phyloP scores from a whole-genome alignment of 2,113 vertebrate genomes.

The Sylvietta virens region DNA sequence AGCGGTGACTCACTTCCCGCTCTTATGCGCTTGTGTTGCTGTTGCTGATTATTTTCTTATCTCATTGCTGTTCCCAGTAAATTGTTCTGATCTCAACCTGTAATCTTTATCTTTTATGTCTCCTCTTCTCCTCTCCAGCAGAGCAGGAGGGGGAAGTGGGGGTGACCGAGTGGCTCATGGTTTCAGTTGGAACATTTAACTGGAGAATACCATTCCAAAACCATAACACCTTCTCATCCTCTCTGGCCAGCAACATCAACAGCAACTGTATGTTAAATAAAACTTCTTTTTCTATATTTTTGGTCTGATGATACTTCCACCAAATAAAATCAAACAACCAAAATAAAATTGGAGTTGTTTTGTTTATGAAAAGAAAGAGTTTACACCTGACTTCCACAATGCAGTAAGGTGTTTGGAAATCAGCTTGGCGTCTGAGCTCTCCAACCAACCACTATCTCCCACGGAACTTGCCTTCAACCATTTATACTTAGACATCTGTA shows the following conservation, averaged over 20 bases:
- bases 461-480: background rate
- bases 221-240: background rate
- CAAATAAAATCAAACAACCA: background rate
- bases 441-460: background rate
- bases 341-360: background rate
- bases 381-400: background rate
- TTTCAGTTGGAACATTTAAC: background rate
- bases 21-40: background rate
- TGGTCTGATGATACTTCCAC: background rate
- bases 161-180: fast-evolving
- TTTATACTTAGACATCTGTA: background rate
- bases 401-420: background rate
- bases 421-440: background rate
- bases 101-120: background rate
- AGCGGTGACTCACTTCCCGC: background rate
- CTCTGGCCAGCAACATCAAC: background rate
- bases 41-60: background rate
- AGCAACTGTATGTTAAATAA: background rate
- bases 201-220: background rate
- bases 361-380: background rate
- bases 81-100: background rate
- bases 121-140: background rate
- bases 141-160: background rate
- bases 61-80: background rate
- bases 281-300: background rate